These are phyloP conservation scores for Thera obeliscata DNA, from an alignment of 2,888 invertebrate species.

Conservation along the genomic window DNA sequence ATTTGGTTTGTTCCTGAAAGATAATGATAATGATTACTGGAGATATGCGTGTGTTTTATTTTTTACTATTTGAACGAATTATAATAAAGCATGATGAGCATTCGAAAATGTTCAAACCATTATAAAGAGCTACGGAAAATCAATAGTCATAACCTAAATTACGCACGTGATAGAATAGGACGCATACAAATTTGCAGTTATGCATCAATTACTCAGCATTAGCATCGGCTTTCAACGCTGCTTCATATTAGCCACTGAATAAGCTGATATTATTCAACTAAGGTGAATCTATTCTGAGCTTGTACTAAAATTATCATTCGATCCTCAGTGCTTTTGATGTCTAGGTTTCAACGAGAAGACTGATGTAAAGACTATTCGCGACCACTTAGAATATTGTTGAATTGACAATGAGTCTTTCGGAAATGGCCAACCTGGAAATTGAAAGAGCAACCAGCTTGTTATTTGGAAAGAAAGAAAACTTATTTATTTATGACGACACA, in stretches of 20 bases:
- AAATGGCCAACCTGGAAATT: not conserved
- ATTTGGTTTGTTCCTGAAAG: not conserved
- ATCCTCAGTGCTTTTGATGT: not conserved
- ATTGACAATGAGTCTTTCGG: not conserved
- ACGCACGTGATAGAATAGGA: not conserved
- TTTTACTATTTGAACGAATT: not conserved
- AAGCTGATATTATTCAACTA: not conserved
- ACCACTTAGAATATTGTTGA: not conserved
- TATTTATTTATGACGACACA: no score
- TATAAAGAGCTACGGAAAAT: slow-evolving; percentile 2
- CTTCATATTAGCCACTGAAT: not conserved
- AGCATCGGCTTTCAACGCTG: not conserved
- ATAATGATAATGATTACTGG: not conserved
- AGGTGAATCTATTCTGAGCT: not conserved
- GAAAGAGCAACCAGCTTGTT: no score
- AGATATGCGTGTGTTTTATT: not conserved
- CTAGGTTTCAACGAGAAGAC: not conserved
- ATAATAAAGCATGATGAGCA: not conserved
- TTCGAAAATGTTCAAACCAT: not conserved
- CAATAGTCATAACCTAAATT: slow-evolving; percentile 2
- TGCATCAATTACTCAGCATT: slow-evolving; percentile 3
- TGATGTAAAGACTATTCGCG: no score
- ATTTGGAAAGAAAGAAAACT: no score
- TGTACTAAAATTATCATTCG: not conserved
- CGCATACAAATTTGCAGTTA: not conserved